Evolutionary conservation across 2,888 invertebrate species (phyloP), one percentile per base, ranked within the genome.

Genomic region (Drosophila kuntzei): DNA sequence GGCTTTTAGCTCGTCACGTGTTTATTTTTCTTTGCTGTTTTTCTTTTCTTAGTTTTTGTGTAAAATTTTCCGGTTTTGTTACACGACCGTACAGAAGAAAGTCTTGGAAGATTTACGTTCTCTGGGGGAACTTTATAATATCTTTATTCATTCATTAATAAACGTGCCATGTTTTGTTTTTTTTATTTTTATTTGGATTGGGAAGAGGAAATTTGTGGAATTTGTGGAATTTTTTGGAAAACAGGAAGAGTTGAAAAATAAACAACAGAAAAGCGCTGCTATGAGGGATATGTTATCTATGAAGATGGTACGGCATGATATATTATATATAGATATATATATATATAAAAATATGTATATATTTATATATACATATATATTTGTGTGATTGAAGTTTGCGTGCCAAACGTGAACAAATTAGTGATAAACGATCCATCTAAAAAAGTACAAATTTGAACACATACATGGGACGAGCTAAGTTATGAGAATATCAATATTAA

Each of bases 81-180:
- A 39, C 74, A 71, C 71, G 71, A 65, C 73, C 65, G 36, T 50
- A 36, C 29, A 47, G 8, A 37, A 18, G 22, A 55, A 51, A 53
- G 32, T 67, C 44, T 75, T 49, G 34, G 22, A 70, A 70, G 29
- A 20, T 47, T 49, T 20, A 50, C 41, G 54, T 12, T 18, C 27
- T 37, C 3, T 14, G 32, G 41, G 12, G 27, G 46, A 43, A 61
- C 39, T 43, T 39, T 2, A 37, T 57, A 18, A 50, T 57, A 60
- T 51, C 29, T 53, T 57, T 32, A n/a, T 47, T 57, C 20, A 51
- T 70, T 59, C 39, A 76, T 70, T 60, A 11, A 79, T 60, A 11
- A 79, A 73, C 88, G 82, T 83, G 82, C 82, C 82, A 83, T 87
- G 82, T 82, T 87, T 81, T 72, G 55, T 66, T 55, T 55, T 16